Percentiles rank a stretch among this genome's conserved stretches.
These are phyloP conservation scores for Vicugna pacos DNA, from an alignment of 2,113 vertebrate genomes.

Conservation along the genomic window DNA sequence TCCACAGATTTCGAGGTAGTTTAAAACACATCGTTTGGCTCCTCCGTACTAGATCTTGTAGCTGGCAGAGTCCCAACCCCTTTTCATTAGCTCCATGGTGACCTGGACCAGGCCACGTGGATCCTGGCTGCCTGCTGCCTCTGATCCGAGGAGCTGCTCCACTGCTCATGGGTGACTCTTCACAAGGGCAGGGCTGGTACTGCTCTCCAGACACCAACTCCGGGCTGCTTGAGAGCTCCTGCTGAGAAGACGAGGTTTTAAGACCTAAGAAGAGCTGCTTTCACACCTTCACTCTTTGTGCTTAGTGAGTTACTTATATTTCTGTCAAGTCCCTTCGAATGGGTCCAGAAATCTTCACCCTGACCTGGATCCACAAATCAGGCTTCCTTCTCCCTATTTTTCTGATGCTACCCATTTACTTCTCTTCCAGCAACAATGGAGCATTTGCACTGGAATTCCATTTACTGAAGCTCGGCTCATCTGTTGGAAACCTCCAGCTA, in stretches of 20 bases:
- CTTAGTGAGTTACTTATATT: background rate
- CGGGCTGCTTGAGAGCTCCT: slow-evolving; percentile 42
- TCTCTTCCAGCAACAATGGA: background rate
- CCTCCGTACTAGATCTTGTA: background rate
- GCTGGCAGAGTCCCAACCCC: slow-evolving; percentile 4
- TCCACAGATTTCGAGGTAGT: slow-evolving; percentile 61
- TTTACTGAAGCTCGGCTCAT: background rate
- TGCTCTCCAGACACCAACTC: slow-evolving; percentile 68
- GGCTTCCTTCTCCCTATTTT: background rate
- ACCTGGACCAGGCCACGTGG: background rate
- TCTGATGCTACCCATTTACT: background rate
- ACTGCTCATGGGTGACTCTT: slow-evolving; percentile 26
- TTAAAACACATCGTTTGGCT: slow-evolving; percentile 65
- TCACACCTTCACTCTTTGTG: slow-evolving; percentile 32
- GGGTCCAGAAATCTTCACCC: background rate
- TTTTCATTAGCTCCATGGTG: slow-evolving; percentile 11
- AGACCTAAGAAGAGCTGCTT: slow-evolving; percentile 55
- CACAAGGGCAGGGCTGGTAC: slow-evolving; percentile 45
- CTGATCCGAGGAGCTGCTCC: slow-evolving; percentile 64
- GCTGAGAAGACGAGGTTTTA: slow-evolving; percentile 75
- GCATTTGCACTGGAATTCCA: background rate
- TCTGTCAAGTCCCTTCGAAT: background rate
- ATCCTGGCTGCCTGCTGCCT: slow-evolving; percentile 42
- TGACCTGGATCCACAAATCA: background rate
- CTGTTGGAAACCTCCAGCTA: background rate